Evolutionary conservation across 2,888 invertebrate genomes (phyloP).

Genomic region (Amblyteles armatorius): DNA sequence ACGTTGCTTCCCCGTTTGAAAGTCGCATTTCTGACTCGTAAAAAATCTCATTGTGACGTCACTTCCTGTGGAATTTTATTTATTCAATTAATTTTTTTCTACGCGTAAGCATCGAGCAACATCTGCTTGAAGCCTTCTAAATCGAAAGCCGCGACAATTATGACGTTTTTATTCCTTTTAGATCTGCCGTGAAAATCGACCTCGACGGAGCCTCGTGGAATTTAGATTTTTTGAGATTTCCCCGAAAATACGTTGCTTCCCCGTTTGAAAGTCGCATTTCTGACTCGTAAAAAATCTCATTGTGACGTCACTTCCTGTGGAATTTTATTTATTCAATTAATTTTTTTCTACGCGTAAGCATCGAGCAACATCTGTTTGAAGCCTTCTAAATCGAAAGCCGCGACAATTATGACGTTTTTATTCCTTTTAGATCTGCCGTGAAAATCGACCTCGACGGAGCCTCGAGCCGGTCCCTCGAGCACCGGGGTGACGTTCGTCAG

Average conservation of each 20-base stretch:
- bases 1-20: no score
- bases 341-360: constrained; percentile 39
- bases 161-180: constrained; percentile 66
- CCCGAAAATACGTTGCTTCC: no score
- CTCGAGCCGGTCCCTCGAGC: constrained; percentile 72
- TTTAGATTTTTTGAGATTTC: no score
- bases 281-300: no score
- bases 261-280: no score
- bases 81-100: background rate
- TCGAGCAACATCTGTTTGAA: constrained; percentile 63
- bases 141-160: constrained; percentile 69
- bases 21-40: no score
- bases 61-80: background rate
- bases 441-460: constrained; percentile 75
- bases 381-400: constrained; percentile 56
- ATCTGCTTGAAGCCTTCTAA: constrained; percentile 55
- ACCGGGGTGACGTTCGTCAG: constrained; percentile 72
- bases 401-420: constrained; percentile 72
- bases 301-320: no score
- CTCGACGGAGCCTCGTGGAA: constrained; percentile 73
- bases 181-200: constrained; percentile 74
- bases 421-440: constrained; percentile 59
- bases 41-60: no score
- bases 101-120: constrained; percentile 59
- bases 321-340: constrained; percentile 8